A percentile compares a stretch with the other conserved stretches of the same genome.
Evolutionary conservation across 92 coral and sea anemone species (phyloP).

Genomic region (Desmophyllum pertusum): DNA sequence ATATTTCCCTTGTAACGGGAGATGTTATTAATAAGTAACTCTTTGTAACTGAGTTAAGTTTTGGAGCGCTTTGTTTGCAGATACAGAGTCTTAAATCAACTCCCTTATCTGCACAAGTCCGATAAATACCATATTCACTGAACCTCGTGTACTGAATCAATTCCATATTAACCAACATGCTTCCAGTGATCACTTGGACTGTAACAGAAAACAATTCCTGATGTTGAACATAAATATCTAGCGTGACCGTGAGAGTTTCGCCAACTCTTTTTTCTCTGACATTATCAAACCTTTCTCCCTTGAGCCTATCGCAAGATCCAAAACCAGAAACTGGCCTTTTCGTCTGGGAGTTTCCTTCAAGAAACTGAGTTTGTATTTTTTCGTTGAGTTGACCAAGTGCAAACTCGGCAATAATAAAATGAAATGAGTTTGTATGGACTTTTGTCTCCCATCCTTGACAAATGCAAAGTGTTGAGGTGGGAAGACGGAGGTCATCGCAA

Average conservation of each 20-base stretch:
- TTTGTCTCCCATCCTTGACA: conserved; percentile 72
- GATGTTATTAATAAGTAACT: neutral
- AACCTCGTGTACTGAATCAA: conserved; percentile 49
- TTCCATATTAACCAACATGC: conserved; percentile 52
- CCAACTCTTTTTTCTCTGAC: conserved; percentile 52
- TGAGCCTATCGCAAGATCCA: conserved; percentile 58
- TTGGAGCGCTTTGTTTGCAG: conserved; percentile 38
- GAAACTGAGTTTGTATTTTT: conserved; percentile 63
- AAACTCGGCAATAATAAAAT: conserved; percentile 76
- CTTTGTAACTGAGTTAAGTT: neutral
- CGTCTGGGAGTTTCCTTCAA: conserved; percentile 31
- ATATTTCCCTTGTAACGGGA: neutral
- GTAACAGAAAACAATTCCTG: conserved; percentile 68
- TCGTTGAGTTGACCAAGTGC: conserved; percentile 79
- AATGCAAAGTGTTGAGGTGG: conserved; percentile 66
- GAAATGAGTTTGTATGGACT: conserved; percentile 53
- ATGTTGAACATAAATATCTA: conserved; percentile 60
- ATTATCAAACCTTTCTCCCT: conserved; percentile 47
- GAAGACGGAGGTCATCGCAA: conserved; percentile 65
- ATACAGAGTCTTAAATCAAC: conserved; percentile 84
- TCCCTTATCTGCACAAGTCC: conserved; percentile 63
- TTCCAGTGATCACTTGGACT: conserved; percentile 56
- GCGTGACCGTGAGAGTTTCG: conserved; percentile 39
- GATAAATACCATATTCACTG: conserved; percentile 42
- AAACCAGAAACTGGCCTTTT: conserved; percentile 19